Evolutionary conservation across 2,888 invertebrate species (phyloP).

Genomic region (Psococerastis gibbosa): DNA sequence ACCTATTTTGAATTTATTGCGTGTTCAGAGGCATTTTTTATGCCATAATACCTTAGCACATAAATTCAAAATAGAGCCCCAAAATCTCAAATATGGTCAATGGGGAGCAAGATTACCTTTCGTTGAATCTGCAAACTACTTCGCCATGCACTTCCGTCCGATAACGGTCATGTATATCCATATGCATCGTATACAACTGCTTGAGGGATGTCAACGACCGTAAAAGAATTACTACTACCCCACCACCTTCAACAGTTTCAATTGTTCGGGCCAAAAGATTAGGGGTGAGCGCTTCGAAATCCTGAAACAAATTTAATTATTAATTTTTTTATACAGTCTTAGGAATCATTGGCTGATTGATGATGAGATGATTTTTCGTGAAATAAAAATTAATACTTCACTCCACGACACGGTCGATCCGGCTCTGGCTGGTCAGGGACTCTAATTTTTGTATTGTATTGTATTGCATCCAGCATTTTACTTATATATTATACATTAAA

Average conservation of each 20-base stretch:
- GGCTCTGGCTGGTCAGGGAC: too few relatives aligned
- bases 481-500: too few relatives aligned
- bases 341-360: too few relatives aligned
- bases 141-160: slow-evolving; percentile 88
- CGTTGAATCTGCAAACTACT: slow-evolving; percentile 88
- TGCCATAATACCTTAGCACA: neutral
- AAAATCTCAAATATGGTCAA: too few relatives aligned
- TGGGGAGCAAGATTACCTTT: too few relatives aligned
- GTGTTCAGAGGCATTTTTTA: slow-evolving; percentile 1
- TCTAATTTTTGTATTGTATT: too few relatives aligned
- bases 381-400: neutral
- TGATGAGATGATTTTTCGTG: too few relatives aligned
- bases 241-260: slow-evolving; percentile 96
- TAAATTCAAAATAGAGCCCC: neutral
- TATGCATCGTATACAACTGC: slow-evolving; percentile 87
- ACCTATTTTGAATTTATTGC: too few relatives aligned
- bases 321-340: too few relatives aligned
- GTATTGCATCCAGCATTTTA: neutral
- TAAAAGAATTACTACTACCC: slow-evolving; percentile 75
- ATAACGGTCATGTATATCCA: slow-evolving; percentile 95
- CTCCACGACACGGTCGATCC: too few relatives aligned
- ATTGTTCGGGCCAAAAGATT: slow-evolving; percentile 90
- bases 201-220: slow-evolving; percentile 71
- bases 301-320: slow-evolving; percentile 44
- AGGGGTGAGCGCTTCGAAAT: slow-evolving; percentile 94